Evolutionary conservation across 2,113 vertebrate species (phyloP), one percentile per base, ranked within the genome.

Genomic region (Paedocypris sp.): DNA sequence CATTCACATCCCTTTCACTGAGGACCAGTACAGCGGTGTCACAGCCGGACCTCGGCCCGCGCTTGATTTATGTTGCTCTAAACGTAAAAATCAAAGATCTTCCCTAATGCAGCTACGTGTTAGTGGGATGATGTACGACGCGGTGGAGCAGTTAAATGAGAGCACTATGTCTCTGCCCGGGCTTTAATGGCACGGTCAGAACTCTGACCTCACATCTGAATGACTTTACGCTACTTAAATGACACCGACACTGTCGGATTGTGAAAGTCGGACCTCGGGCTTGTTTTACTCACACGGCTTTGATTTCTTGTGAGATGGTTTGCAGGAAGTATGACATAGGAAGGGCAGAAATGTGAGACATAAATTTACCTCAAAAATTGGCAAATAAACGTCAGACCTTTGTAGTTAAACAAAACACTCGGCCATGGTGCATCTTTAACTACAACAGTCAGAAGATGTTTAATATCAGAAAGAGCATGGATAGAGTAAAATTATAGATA

Each of bases 11-110:
- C 41, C 16, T 8, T 39, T 48, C 51, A 22, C 11, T 32, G 39
- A 43, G 53, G 26, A 43, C 53, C 38, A 58, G 43, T 43, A 42
- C 39, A 43, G 18, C 38, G 62, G 35, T 47, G 42, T 38, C 51
- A 45, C 33, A 9, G 18, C 22, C 31, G 39, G 51, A 48, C 41
- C 31, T 64, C 47, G 31, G 29, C 43, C 36, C 31, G 16, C 39
- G 25, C 56, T 64, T 64, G 62, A 64, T 56, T 18, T 62, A 31
- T 62, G 65, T 41, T 56, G 51, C 42, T 54, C 41, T 64, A 56
- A 64, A 48, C 38, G 62, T 49, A 49, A 62, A 68, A 68, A 62
- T 56, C 42, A 62, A 62, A 62, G 60, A 58, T 36, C 31, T 23
- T 68, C 29, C 45, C 29, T 38, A 58, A 58, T 47, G 45, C 50